A percentile compares a stretch with the other conserved stretches of the same genome.
These are phyloP conservation scores for Machaerirhynchus nigripectus DNA, from an alignment of 2,113 vertebrate species.

Conservation along the genomic window DNA sequence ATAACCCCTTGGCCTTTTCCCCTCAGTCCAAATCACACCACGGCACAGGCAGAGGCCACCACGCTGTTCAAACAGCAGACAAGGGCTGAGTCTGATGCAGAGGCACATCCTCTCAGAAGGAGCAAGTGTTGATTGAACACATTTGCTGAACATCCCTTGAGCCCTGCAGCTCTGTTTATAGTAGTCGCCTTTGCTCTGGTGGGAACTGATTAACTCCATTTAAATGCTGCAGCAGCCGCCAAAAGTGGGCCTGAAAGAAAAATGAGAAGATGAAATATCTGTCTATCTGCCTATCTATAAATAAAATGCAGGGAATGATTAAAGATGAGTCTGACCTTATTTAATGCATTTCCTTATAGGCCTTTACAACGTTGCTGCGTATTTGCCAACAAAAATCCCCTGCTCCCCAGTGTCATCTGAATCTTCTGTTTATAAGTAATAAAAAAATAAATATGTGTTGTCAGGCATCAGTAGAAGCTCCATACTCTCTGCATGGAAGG, in stretches of 20 bases:
- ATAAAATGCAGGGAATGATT: not conserved
- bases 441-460: not conserved
- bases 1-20: not conserved
- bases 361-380: not conserved
- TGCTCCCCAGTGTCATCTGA: not conserved
- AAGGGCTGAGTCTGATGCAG: not conserved
- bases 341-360: not conserved
- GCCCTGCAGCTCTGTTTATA: conserved; percentile 16
- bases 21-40: not conserved
- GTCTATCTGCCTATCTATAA: not conserved
- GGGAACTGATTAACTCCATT: conserved; percentile 24
- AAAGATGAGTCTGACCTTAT: not conserved
- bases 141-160: conserved; percentile 22
- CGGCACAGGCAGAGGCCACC: not conserved
- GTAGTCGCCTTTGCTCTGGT: conserved; percentile 23
- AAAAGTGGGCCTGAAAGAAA: not conserved
- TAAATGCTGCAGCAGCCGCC: conserved; percentile 11
- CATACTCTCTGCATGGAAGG: not conserved
- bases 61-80: not conserved
- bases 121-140: conserved; percentile 40
- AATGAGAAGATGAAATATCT: not conserved
- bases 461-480: not conserved
- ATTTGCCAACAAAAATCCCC: not conserved
- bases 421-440: not conserved
- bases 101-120: conserved; percentile 25